Evolutionary conservation across 2,797 vertebrate species (phyloP), one percentile per base, ranked within the genome.

Genomic region (Myotis daubentonii): DNA sequence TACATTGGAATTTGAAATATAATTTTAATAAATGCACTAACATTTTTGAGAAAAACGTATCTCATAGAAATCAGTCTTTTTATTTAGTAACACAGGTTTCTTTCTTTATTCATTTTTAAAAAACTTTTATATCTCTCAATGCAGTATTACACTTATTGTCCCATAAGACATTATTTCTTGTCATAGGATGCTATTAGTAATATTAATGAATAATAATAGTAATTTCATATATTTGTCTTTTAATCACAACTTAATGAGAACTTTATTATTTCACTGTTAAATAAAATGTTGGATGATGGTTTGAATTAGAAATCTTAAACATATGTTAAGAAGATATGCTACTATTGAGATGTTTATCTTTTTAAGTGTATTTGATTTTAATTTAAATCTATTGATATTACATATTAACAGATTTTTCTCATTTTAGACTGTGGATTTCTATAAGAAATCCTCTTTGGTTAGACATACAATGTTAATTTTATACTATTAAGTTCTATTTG

Each of bases 11-110:
- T 84, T 84, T 62, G 19, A 85, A 49, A 30, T 82, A 60, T 15
- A 95, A 81, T 87, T 91, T 84, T 94, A 91, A 71, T 70, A 89
- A 90, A 65, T 84, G 2, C 19, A 80, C 25, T 80, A 68, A 83
- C 78, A 62, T 33, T 60, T 91, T 82, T 60, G 70, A 51, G 65
- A 88, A 62, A 88, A 91, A 25, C 23, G 70, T 70, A 41, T 86
- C 81, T 85, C 57, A 60, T 80, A 86, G 89, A 94, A 81, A 66
- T 71, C 62, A 70, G 33, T 83, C 47, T 89, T 89, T 25, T 17
- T 8, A 28, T 80, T 81, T 53, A 86, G 44, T 28, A 87, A 51
- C 8, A 60, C n/a, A 76, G 49, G 1, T 16, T 2, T 70, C 10
- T 71, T 87, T 41, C 10, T 82, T 92, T 89, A 65, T 84, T 75